phyloP scores from a whole-genome alignment of 2,113 vertebrate species.

The Tringa solitaria region DNA sequence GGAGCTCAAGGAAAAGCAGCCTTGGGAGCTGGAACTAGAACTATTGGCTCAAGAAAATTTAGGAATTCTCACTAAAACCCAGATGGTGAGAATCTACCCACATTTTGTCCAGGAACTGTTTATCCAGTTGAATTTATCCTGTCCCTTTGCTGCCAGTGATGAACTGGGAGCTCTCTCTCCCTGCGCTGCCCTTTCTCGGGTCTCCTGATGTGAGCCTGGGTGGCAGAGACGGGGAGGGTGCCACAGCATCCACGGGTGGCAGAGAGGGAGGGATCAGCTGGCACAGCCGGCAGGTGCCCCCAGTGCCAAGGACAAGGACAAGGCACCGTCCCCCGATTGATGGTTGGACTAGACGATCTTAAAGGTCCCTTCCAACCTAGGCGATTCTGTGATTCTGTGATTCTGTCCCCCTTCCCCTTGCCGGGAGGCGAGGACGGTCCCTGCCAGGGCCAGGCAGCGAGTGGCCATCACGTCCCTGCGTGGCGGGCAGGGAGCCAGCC shows the following conservation, averaged over 20 bases:
- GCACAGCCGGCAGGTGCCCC: neutral
- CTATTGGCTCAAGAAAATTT: neutral
- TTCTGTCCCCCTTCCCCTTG: neutral
- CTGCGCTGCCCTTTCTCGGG: fast-evolving
- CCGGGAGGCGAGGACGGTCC: neutral
- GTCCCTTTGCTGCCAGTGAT: neutral
- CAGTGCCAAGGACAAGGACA: neutral
- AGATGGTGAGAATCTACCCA: neutral
- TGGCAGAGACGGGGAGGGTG: neutral
- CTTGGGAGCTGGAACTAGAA: neutral
- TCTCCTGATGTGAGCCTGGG: fast-evolving
- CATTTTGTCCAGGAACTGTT: neutral
- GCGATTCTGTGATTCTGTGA: no score
- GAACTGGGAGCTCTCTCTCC: neutral
- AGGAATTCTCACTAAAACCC: neutral
- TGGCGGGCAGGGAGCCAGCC: fast-evolving
- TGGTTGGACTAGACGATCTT: no score
- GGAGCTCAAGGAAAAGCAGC: neutral
- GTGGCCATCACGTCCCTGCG: fast-evolving
- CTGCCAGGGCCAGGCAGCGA: neutral
- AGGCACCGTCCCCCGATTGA: neutral
- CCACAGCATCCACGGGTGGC: neutral
- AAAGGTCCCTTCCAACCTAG: no score
- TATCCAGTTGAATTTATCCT: neutral
- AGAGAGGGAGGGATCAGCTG: neutral